Conservation (phyloP, 2,113 vertebrate species). For the Puffinus mauretanicus region DNA sequence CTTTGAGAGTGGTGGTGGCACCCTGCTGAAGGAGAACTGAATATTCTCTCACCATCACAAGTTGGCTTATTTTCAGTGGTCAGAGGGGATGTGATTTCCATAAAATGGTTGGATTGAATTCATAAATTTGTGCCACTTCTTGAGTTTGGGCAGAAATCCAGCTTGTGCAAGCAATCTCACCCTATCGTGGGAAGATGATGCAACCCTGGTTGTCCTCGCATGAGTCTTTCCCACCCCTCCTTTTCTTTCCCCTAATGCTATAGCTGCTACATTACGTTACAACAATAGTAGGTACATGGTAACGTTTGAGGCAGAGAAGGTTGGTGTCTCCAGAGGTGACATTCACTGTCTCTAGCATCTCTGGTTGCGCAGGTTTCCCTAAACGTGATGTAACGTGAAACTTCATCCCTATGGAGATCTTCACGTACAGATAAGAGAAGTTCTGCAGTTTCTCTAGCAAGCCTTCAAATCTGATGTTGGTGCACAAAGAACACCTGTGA, state of each 20-base stretch:
- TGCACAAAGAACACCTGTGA: not conserved
- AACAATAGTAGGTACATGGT: fast-evolving
- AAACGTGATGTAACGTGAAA: not conserved
- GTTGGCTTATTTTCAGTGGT: not conserved
- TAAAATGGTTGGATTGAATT: not conserved
- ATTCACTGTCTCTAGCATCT: not conserved
- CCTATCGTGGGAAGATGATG: not conserved
- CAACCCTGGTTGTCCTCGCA: not conserved
- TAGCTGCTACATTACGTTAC: not conserved
- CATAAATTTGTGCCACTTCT: not conserved
- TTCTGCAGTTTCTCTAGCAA: not conserved
- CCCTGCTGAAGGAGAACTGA: not conserved
- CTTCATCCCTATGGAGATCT: constrained; percentile 13
- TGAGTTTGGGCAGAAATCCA: not conserved
- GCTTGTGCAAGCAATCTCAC: not conserved
- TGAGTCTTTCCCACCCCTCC: not conserved
- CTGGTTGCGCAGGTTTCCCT: constrained; percentile 20
- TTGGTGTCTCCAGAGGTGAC: not conserved
- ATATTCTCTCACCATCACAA: not conserved
- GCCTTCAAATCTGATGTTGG: not conserved
- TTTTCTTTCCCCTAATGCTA: not conserved
- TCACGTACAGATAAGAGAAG: not conserved
- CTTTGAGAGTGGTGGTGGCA: not conserved
- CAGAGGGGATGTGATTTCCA: not conserved
- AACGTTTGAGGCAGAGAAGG: not conserved